Conservation (phyloP, 2,888 invertebrate species). For the Entomobrya proxima region DNA sequence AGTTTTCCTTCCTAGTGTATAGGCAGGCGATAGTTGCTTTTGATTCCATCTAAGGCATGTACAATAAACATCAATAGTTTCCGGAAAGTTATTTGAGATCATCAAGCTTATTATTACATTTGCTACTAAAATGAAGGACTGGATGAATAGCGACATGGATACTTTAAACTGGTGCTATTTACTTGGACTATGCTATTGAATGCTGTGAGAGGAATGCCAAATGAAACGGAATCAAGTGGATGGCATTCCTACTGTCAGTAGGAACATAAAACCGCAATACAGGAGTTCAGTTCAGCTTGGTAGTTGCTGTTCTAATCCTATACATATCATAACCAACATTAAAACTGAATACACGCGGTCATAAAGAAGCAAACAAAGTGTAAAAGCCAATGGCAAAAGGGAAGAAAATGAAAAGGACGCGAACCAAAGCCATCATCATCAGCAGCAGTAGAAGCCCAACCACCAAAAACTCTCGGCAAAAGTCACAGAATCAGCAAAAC, state of each 20-base stretch:
- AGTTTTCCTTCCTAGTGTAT: too few species aligned
- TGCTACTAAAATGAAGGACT: too few species aligned
- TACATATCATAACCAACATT: neutral
- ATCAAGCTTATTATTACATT: too few species aligned
- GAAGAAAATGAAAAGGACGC: neutral
- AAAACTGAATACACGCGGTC: neutral
- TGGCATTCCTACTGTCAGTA: neutral
- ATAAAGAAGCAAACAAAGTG: conserved; percentile 33
- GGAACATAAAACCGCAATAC: neutral
- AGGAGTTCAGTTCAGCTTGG: neutral
- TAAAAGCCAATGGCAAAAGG: conserved; percentile 33
- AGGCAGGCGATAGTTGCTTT: too few species aligned
- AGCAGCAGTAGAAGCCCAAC: neutral
- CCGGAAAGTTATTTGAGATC: too few species aligned
- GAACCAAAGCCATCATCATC: neutral
- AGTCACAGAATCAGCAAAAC: conserved; percentile 32
- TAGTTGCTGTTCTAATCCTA: neutral
- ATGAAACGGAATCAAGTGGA: conserved; percentile 49
- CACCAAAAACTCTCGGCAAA: neutral
- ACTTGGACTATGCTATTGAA: neutral
- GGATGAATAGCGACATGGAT: too few species aligned
- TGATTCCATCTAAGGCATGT: too few species aligned
- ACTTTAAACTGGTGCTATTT: too few species aligned
- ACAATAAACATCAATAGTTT: too few species aligned
- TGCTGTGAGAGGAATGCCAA: neutral